phyloP scores from a whole-genome alignment of 1,140 invertebrate genomes.

The Ips nitidus region DNA sequence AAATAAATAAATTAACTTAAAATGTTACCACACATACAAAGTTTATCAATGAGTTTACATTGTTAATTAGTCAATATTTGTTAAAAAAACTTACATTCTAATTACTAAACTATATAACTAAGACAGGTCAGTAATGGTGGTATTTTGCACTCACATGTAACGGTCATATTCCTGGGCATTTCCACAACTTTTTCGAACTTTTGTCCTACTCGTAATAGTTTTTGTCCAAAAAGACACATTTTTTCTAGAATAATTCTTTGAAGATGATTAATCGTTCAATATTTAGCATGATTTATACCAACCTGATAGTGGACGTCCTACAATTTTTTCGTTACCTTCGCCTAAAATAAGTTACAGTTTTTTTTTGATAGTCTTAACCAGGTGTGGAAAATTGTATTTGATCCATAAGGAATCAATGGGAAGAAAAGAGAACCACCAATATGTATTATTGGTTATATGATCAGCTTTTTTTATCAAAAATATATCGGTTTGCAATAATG shows the following conservation, averaged over 20 bases:
- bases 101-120: conserved; percentile 21
- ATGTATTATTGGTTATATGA: too few species aligned
- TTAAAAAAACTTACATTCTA: neutral
- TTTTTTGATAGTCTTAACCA: neutral
- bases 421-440: too few species aligned
- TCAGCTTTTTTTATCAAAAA: neutral
- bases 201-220: conserved; percentile 23
- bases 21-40: too few species aligned
- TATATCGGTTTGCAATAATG: neutral
- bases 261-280: conserved; percentile 1
- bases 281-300: neutral
- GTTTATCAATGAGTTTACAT: too few species aligned
- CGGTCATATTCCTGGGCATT: conserved; percentile 26
- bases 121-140: conserved; percentile 30
- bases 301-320: conserved; percentile 16
- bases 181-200: conserved; percentile 26
- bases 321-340: conserved; percentile 32
- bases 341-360: conserved; percentile 18
- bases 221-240: conserved; percentile 33
- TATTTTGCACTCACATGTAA: conserved; percentile 32
- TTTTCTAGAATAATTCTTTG: conserved; percentile 20
- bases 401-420: too few species aligned
- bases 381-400: too few species aligned
- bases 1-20: too few species aligned
- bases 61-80: too few species aligned